These are phyloP conservation scores for Symphodus melops DNA, from an alignment of 2,113 vertebrate species.

Conservation along the genomic window DNA sequence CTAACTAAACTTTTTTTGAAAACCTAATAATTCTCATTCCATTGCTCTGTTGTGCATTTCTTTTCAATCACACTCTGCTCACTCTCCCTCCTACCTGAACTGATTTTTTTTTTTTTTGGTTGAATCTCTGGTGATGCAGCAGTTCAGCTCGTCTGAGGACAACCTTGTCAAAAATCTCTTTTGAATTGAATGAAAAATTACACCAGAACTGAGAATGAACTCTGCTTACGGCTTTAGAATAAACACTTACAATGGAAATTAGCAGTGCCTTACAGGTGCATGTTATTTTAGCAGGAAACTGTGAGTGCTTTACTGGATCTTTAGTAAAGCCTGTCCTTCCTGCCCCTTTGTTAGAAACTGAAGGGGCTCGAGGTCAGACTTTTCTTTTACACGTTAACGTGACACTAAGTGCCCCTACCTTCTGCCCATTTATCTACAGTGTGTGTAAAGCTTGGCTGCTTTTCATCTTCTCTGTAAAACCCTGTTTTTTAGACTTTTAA, in stretches of 20 bases:
- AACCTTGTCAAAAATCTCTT: slow-evolving; percentile 6
- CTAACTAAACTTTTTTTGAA: neutral
- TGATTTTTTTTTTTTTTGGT: slow-evolving; percentile 16
- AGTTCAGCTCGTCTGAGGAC: slow-evolving; percentile 10
- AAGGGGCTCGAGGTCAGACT: slow-evolving; percentile 1
- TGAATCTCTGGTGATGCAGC: neutral
- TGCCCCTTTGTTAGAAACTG: slow-evolving; percentile 4
- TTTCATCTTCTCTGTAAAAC: slow-evolving; percentile 22
- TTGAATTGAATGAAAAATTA: too few species aligned
- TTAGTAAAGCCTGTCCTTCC: neutral
- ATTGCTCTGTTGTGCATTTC: neutral
- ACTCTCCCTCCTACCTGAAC: neutral
- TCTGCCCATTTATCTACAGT: slow-evolving; percentile 1
- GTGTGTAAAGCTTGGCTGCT: slow-evolving; percentile 7
- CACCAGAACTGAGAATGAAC: neutral
- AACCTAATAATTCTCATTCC: neutral
- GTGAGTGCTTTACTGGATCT: neutral
- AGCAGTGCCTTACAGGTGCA: slow-evolving; percentile 4
- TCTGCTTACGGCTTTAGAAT: neutral
- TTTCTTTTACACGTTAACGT: slow-evolving; percentile 19
- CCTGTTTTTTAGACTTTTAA: neutral
- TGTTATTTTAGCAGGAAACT: neutral
- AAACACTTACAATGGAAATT: slow-evolving; percentile 25
- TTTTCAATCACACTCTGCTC: neutral
- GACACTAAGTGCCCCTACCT: slow-evolving; percentile 13